phyloP scores from a whole-genome alignment of 1,140 invertebrate species.

The Acromyrmex echinatior region DNA sequence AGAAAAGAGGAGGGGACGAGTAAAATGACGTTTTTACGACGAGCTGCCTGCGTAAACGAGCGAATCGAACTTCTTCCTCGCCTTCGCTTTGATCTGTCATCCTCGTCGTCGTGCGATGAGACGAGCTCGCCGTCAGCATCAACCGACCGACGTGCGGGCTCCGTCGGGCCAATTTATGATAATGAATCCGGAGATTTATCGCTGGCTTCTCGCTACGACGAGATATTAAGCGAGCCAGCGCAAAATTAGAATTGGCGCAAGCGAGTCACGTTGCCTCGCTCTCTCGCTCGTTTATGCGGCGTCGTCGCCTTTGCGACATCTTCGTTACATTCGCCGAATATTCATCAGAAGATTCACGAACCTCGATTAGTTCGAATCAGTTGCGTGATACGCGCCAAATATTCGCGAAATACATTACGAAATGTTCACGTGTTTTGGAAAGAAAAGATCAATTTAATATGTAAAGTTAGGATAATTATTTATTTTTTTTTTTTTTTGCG shows the following conservation, averaged over 20 bases:
- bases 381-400: conserved; percentile 40
- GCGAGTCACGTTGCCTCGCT: conserved; percentile 45
- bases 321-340: conserved; percentile 60
- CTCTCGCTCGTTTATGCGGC: conserved; percentile 18
- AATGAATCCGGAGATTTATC: conserved; percentile 79
- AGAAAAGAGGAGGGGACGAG: conserved; percentile 33
- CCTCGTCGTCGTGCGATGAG: conserved; percentile 58
- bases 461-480: not conserved
- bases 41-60: conserved; percentile 67
- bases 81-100: conserved; percentile 75
- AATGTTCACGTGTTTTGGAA: not conserved
- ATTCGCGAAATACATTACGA: conserved; percentile 17
- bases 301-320: conserved; percentile 51
- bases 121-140: conserved; percentile 69
- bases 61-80: conserved; percentile 71
- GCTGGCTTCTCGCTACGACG: conserved; percentile 73
- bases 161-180: conserved; percentile 79
- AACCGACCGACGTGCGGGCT: conserved; percentile 64
- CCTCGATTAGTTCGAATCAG: conserved; percentile 45
- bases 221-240: conserved; percentile 75
- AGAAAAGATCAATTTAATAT: not conserved
- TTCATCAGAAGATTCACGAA: conserved; percentile 32
- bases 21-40: conserved; percentile 70
- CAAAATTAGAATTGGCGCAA: conserved; percentile 79
- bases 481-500: not conserved